phyloP scores from a whole-genome alignment of 1,140 invertebrate species.

The Bombus confusus region DNA sequence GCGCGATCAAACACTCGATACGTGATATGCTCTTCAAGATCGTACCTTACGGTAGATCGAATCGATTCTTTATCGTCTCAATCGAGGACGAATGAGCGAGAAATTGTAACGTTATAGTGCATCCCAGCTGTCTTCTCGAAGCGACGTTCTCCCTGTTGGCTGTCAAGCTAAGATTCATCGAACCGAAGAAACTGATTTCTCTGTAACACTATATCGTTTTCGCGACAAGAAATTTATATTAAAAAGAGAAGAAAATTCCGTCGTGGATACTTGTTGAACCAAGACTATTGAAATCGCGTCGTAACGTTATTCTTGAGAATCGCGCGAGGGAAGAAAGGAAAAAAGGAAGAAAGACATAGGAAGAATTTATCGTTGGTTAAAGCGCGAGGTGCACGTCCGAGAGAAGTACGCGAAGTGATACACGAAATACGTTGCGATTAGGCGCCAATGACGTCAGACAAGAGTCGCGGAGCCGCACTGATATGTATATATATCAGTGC shows the following conservation, averaged over 20 bases:
- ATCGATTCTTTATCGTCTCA: background rate
- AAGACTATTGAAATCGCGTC: background rate
- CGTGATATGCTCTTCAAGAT: constrained; percentile 18
- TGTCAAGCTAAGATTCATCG: background rate
- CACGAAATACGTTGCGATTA: constrained; percentile 67
- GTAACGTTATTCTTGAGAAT: background rate
- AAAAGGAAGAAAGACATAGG: too few relatives aligned
- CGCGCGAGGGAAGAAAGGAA: background rate
- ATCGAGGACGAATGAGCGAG: constrained; percentile 15
- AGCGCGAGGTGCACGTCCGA: constrained; percentile 32
- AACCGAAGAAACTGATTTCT: background rate
- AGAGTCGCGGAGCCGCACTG: constrained; percentile 41
- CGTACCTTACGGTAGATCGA: constrained; percentile 21
- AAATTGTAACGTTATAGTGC: background rate
- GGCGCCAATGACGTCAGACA: constrained; percentile 76
- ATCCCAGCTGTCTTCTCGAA: background rate
- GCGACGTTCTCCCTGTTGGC: background rate
- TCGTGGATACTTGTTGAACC: constrained; percentile 5
- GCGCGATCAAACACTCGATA: constrained; percentile 36
- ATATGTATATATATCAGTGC: background rate
- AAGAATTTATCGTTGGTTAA: background rate
- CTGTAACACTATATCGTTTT: background rate
- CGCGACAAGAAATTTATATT: background rate
- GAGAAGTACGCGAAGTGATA: constrained; percentile 21
- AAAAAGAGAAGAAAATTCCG: background rate